Evolutionary conservation across 2,888 invertebrate genomes (phyloP).

Genomic region (Eupithecia subumbrata): DNA sequence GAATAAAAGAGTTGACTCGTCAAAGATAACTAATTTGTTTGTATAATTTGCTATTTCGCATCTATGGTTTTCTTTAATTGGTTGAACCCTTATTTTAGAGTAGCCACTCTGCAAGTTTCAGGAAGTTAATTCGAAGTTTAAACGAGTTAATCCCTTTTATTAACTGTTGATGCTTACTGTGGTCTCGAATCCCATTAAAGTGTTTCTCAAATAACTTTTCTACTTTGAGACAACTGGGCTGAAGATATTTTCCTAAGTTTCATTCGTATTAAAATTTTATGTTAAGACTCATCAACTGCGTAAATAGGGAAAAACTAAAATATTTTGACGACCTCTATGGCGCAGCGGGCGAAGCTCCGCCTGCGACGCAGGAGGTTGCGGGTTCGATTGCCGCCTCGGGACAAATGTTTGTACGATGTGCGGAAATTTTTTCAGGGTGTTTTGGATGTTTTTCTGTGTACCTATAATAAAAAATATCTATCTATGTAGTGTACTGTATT

Average conservation of each 20-base stretch:
- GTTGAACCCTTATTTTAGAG: slow-evolving; percentile 30
- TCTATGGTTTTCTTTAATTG: background rate
- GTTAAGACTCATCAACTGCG: background rate
- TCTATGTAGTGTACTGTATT: too few relatives aligned
- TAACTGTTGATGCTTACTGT: slow-evolving; percentile 76
- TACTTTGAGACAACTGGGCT: slow-evolving; percentile 36
- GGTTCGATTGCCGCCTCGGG: too few relatives aligned
- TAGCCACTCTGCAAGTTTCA: slow-evolving; percentile 55
- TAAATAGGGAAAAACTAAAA: background rate
- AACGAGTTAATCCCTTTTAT: slow-evolving; percentile 81
- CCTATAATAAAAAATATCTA: too few relatives aligned
- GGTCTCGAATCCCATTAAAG: slow-evolving; percentile 64
- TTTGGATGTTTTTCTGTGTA: too few relatives aligned
- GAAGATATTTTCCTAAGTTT: background rate
- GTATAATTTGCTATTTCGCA: background rate
- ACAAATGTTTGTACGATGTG: too few relatives aligned
- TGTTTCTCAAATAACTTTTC: slow-evolving; percentile 56
- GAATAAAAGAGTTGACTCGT: background rate
- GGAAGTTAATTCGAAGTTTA: slow-evolving; percentile 77
- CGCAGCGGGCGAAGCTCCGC: too few relatives aligned
- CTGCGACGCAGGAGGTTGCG: too few relatives aligned
- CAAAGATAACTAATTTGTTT: background rate
- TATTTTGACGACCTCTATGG: too few relatives aligned
- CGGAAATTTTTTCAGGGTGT: too few relatives aligned
- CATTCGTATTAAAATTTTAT: background rate